A percentile compares a stretch with the other conserved stretches of the same genome.
phyloP scores from a whole-genome alignment of 2,113 vertebrate genomes.

The Bombycilla garrulus region DNA sequence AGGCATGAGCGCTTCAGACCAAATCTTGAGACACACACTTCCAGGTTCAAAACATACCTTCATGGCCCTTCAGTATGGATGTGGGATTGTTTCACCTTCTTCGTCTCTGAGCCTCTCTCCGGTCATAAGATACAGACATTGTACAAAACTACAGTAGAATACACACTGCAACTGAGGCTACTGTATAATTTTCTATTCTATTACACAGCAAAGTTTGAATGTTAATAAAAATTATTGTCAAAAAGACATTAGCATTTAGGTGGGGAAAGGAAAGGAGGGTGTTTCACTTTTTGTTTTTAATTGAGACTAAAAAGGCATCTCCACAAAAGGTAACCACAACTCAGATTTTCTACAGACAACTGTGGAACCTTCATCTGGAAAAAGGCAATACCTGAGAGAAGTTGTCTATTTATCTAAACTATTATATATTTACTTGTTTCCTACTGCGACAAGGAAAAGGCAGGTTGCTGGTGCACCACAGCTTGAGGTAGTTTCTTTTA shows the following conservation, averaged over 20 bases:
- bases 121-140: not conserved
- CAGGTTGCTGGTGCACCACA: conserved; percentile 5
- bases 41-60: not conserved
- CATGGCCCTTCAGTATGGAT: not conserved
- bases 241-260: not conserved
- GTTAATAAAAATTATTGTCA: not conserved
- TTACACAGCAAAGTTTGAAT: not conserved
- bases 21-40: not conserved
- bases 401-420: conserved; percentile 19
- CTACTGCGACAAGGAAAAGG: not conserved
- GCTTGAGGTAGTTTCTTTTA: conserved; percentile 14
- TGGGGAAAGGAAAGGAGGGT: not conserved
- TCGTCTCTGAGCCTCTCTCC: not conserved
- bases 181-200: not conserved
- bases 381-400: conserved; percentile 49
- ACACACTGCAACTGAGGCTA: not conserved
- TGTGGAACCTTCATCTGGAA: not conserved
- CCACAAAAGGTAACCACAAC: not conserved
- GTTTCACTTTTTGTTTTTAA: not conserved
- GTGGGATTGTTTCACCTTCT: not conserved
- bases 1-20: not conserved
- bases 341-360: conserved; percentile 23
- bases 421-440: conserved; percentile 22
- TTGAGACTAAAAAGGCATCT: not conserved
- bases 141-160: not conserved